Base-by-base conservation (phyloP, 2,797 vertebrate species). In the Echiichthys vipera region DNA sequence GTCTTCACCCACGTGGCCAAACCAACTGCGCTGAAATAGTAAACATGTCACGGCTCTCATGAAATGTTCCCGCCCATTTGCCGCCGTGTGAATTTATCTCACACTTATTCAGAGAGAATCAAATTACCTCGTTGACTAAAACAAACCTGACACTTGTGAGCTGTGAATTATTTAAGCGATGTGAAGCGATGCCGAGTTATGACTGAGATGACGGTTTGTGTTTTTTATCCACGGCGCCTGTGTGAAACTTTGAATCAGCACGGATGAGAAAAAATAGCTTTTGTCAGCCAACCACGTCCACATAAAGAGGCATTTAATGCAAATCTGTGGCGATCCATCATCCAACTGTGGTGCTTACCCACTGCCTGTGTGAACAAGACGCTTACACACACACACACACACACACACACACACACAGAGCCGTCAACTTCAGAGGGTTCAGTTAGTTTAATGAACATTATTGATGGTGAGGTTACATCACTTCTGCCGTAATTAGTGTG, bases 381-480 rank as follows among this genome's bases (percentile, higher is more conserved):
- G 6, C 47, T 46, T 6, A 39, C 69, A 4, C 51, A 40, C 34
- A 24, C 63, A 27, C 71, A 3, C 29, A 22, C 29, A 7, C 74
- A 30, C 65, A 30, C 49, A 15, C 78, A 39, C 59, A 55, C 50
- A n/a, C 66, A 34, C 61, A 46, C 34, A 0, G 29, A 72, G 73
- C 71, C 40, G 73, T 86, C 84, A 77, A 22, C 67, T 64, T 2
- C 74, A 86, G 77, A 74, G 84, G 87, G 81, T 84, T 84, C 74
- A 84, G 84, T n/a, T 63, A 83, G 79, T 91, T 88, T 91, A 89
- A 88, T 87, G 89, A 87, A 85, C 76, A 62, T 88, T 88, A 91
- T 88, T 88, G 85, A 92, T 87, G 86, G 81, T 8, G 53, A 73
- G 78, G 77, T 77, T 78, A 61, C 78, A 75, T 71, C 72, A 39